These are phyloP conservation scores for Xanthorhoe spadicearia DNA, from an alignment of 2,888 invertebrate genomes.

Conservation along the genomic window DNA sequence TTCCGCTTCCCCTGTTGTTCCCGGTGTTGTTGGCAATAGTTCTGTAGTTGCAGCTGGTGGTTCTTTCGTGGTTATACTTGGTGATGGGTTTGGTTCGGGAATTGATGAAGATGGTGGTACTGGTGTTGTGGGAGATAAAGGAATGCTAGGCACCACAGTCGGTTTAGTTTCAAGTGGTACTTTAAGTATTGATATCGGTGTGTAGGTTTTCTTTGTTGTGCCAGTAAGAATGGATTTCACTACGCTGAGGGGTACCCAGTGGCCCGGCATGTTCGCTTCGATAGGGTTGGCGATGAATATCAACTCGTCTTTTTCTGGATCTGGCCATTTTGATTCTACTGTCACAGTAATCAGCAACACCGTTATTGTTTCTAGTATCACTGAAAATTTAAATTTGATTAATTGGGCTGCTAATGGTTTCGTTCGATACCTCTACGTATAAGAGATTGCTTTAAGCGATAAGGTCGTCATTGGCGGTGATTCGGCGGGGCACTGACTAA, in stretches of 20 bases:
- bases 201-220: conserved; percentile 9
- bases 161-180: not conserved
- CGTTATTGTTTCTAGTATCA: conserved; percentile 37
- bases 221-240: conserved; percentile 55
- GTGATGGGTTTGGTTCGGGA: not conserved
- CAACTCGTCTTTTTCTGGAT: conserved; percentile 44
- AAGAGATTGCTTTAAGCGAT: too few species aligned
- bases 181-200: not conserved
- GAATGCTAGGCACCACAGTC: not conserved
- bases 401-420: not conserved
- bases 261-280: conserved; percentile 65
- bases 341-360: conserved; percentile 19
- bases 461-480: too few species aligned
- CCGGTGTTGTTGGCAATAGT: not conserved
- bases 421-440: too few species aligned
- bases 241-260: conserved; percentile 66
- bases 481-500: too few species aligned
- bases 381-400: conserved; percentile 35
- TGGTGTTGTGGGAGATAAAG: too few species aligned
- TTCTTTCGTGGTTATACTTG: not conserved
- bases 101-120: not conserved
- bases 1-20: not conserved
- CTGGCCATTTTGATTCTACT: conserved; percentile 41
- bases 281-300: conserved; percentile 65
- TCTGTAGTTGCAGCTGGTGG: not conserved